These are phyloP conservation scores for Sylvilagus bachmani DNA, from an alignment of 2,113 vertebrate species.

Conservation along the genomic window DNA sequence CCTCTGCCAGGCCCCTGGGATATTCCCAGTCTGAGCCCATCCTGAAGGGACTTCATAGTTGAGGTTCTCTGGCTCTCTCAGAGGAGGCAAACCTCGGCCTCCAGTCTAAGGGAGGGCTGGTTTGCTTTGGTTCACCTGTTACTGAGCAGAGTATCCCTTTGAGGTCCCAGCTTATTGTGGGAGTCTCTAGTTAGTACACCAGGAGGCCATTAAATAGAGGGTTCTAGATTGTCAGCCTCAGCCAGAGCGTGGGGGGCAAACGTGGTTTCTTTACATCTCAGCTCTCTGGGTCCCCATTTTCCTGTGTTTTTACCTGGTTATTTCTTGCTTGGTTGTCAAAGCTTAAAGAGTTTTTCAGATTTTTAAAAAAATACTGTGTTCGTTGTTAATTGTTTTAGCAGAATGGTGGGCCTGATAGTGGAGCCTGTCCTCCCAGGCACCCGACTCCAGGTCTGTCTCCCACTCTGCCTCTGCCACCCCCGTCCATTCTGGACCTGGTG, in stretches of 20 bases:
- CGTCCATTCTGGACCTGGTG: background rate
- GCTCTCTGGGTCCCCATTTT: background rate
- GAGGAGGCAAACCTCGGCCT: background rate
- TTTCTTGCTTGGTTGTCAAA: conserved; percentile 16
- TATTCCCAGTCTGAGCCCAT: background rate
- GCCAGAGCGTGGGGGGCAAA: background rate
- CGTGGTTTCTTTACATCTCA: background rate
- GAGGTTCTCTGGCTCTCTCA: background rate
- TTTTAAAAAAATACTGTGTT: background rate
- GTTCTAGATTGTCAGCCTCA: background rate
- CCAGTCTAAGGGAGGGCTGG: background rate
- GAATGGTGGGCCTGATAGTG: background rate
- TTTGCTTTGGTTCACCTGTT: background rate
- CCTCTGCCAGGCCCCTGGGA: background rate
- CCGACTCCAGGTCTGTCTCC: background rate
- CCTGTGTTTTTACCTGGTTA: background rate
- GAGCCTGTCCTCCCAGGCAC: background rate
- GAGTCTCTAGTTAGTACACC: background rate
- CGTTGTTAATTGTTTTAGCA: background rate
- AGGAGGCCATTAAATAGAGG: conserved; percentile 3
- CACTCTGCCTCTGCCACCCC: background rate
- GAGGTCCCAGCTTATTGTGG: background rate
- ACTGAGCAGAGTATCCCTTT: background rate
- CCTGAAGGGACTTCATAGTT: background rate
- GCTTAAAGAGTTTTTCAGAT: background rate